Evolutionary conservation across 2,888 invertebrate genomes (phyloP), one percentile per base, ranked within the genome.

Genomic region (Chirona hameri): DNA sequence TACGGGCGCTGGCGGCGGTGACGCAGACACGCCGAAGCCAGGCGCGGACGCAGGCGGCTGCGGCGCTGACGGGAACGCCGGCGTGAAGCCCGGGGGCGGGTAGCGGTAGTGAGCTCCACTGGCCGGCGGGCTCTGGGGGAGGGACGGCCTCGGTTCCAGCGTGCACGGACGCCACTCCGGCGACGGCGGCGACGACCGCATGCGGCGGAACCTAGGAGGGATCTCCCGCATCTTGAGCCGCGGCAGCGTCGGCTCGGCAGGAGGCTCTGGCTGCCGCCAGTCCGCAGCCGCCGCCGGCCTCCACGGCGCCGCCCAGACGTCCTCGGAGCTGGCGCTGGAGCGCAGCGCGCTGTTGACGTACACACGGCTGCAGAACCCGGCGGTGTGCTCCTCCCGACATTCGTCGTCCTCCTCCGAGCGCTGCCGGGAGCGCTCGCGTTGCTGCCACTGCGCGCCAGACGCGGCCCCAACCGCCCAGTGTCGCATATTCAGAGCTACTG

Each of bases 101-200:
- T 72, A 72, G 31, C 31, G 29, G 72, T 31, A 72, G 29, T 15
- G 72, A 29, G 72, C 18, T 7, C 15, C 18, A 5, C 29, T 18
- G 72, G 3, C 72, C 18, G 76, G 76, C 76, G 24, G 39, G 39
- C 39, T 24, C 76, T 39, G 24, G 7, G 76, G 76, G 46, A 76
- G 24, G 76, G 76, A 15, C 46, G 27, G 76, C 46, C 76, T 76
- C 76, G 76, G 76, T 76, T 46, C 76, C 76, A 76, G 39, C 76
- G 39, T 21, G 24, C 46, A 24, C 76, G 76, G 39, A 15, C 76
- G 76, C 76, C 76, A 46, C 39, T 76, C 76, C 39, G 76, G 76
- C 46, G 76, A 76, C 76, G 76, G 76, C 76, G 76, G 76, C 76
- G 76, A 76, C 76, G 76, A 76, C 76, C 76, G 76, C 76, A 76